Base-by-base conservation (phyloP, 2,888 invertebrate genomes). In the Hemaris fuciformis region DNA sequence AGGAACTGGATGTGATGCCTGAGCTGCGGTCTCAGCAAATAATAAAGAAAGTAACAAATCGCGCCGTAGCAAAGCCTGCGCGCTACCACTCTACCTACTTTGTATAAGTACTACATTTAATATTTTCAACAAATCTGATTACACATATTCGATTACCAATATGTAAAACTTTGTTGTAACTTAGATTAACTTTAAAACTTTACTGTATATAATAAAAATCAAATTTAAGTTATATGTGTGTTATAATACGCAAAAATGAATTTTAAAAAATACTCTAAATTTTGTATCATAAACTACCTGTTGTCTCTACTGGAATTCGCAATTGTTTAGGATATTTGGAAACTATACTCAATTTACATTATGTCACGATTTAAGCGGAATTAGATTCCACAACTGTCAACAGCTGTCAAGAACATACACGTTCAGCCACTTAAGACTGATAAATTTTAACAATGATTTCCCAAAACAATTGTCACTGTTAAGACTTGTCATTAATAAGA, bases 1-100 rank as follows among this genome's bases (percentile, higher is more conserved):
- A 69, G 70, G 69, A 73, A 70, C 61, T 25, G 15, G 38, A n/a
- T n/a, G 65, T 61, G 60, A 64, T 18, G 31, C n/a, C n/a, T n/a
- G n/a, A n/a, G 31, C 38, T 38, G 38, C 57, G 41, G 57, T n/a
- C 38, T 41, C 38, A 15, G n/a, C 15, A 38, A 57, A 23, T 57
- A 53, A 53, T 53, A 31, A 53, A 53, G 53, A 53, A 53, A 53
- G 53, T 53, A 53, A 31, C 18, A 53, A 53, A 53, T 53, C 31
- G 31, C 45, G 23, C 45, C 5, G 13, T 45, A 45, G 13, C 53
- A 31, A 53, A 31, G 10, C 53, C 31, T 8, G 18, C 4, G 53
- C 53, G 18, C 31, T 10, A 53, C 31, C 18, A 53, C 18, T 15
- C 53, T 31, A 27, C 15, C 31, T 53, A 31, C 27, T 53, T 15